Base-by-base conservation (phyloP, 2,797 vertebrate species). In the Hippocampus kuda region DNA sequence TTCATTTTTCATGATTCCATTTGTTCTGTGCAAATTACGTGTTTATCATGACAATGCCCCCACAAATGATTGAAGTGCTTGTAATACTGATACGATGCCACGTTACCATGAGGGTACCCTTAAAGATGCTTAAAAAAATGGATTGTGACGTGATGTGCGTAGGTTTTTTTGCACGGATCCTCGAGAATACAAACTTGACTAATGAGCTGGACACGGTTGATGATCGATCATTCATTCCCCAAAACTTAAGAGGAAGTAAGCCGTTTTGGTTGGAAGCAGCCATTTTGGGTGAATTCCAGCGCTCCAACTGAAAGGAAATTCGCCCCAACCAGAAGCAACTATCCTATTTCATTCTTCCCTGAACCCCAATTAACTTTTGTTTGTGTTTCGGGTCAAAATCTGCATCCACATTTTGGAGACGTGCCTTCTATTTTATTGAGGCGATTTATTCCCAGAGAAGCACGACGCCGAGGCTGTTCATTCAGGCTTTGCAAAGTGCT, bases 1-100 rank as follows among this genome's bases (percentile, higher is more conserved):
- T 30, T 60, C 13, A 34, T 8, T 34, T 60, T 30, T 9, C 16
- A 60, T 18, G 16, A 60, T 18, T 10, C 8, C n/a, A 12, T n/a
- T 48, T 64, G 5, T 64, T 65, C 15, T 49, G 63, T 65, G 63
- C 63, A 65, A 65, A 49, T 48, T 16, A 65, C 44, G 20, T 42
- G 30, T 63, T 41, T 2, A 63, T 30, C 22, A 44, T 15, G 5
- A 44, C n/a, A 26, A 64, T 65, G 61, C 22, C 22, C 61, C 38
- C 38, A 42, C 9, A 48, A 65, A 48, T 48, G 41, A 18, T 3
- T n/a, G 2, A 22, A n/a, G 41, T 44, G 62, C 62, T 26, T 22
- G 22, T 48, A 65, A 65, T 65, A 65, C 63, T 65, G 44, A 48
- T n/a, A 64, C 6, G 2, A 42, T 44, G 7, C 24, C 13, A 65